phyloP scores from a whole-genome alignment of 2,113 vertebrate species.

The Bostrychus sinensis region DNA sequence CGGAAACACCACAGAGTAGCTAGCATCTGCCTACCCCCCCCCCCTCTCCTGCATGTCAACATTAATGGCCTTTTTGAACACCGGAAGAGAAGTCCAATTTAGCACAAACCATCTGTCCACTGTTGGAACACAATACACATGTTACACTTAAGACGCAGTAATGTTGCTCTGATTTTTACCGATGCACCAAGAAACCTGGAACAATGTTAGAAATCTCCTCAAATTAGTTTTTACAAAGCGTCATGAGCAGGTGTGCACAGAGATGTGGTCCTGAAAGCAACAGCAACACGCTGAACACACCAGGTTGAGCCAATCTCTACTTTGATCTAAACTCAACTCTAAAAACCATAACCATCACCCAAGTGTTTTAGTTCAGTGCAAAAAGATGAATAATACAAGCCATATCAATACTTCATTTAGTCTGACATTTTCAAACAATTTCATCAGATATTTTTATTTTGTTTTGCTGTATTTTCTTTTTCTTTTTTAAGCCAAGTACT shows the following conservation, averaged over 20 bases:
- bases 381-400: constrained; percentile 1
- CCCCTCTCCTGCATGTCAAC: constrained; percentile 46
- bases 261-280: constrained; percentile 32
- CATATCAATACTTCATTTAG: not conserved
- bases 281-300: constrained; percentile 1
- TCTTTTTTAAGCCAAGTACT: constrained; percentile 44
- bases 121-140: constrained; percentile 55
- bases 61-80: constrained; percentile 60
- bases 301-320: constrained; percentile 1
- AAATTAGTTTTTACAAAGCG: constrained; percentile 55
- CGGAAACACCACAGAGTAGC: constrained; percentile 70
- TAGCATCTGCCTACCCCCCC: constrained; percentile 66
- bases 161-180: constrained; percentile 37
- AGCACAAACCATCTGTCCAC: constrained; percentile 65
- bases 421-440: constrained; percentile 3
- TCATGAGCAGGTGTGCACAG: constrained; percentile 31
- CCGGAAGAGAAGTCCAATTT: constrained; percentile 48
- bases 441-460: constrained; percentile 26
- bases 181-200: constrained; percentile 46
- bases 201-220: constrained; percentile 50
- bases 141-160: constrained; percentile 34
- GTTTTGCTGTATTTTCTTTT: constrained; percentile 16
- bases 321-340: constrained; percentile 14
- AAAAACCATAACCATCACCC: constrained; percentile 15
- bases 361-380: not conserved